Conservation (phyloP, 2,113 vertebrate genomes). For the Ophthalmolycus amberensis region DNA sequence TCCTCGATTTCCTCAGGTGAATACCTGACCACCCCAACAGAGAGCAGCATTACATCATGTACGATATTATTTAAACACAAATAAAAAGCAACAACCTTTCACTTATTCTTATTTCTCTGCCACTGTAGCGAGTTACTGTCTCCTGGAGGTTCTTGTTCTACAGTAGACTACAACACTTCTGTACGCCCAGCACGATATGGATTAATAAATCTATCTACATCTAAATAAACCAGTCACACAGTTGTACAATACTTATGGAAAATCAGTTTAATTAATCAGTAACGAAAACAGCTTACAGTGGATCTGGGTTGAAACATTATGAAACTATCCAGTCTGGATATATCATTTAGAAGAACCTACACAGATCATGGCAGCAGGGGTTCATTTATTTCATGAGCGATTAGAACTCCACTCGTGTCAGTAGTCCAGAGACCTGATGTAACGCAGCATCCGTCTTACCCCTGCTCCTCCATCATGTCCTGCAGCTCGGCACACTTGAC, state of each 20-base stretch:
- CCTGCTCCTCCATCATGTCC: constrained; percentile 97
- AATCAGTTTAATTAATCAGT: too few species aligned
- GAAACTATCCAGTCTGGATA: background rate
- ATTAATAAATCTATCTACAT: too few species aligned
- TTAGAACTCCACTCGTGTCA: background rate
- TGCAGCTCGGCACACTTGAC: constrained; percentile 94
- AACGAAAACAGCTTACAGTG: too few species aligned
- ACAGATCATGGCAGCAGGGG: background rate
- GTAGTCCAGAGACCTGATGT: too few species aligned
- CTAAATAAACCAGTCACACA: too few species aligned
- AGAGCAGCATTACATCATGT: background rate
- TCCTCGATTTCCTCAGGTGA: constrained; percentile 92
- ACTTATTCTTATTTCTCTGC: too few species aligned
- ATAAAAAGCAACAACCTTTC: background rate
- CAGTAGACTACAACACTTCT: too few species aligned
- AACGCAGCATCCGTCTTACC: constrained; percentile 75
- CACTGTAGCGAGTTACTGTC: too few species aligned
- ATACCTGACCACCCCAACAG: constrained; percentile 80
- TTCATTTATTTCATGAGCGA: background rate
- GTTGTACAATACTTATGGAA: too few species aligned
- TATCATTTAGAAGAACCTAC: background rate
- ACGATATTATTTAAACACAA: background rate
- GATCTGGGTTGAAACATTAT: too few species aligned
- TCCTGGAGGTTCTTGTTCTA: too few species aligned
- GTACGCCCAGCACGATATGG: too few species aligned